A percentile compares a stretch with the other conserved stretches of the same genome.
Conservation (phyloP, 2,113 vertebrate species). For the Oostethus manadensis region DNA sequence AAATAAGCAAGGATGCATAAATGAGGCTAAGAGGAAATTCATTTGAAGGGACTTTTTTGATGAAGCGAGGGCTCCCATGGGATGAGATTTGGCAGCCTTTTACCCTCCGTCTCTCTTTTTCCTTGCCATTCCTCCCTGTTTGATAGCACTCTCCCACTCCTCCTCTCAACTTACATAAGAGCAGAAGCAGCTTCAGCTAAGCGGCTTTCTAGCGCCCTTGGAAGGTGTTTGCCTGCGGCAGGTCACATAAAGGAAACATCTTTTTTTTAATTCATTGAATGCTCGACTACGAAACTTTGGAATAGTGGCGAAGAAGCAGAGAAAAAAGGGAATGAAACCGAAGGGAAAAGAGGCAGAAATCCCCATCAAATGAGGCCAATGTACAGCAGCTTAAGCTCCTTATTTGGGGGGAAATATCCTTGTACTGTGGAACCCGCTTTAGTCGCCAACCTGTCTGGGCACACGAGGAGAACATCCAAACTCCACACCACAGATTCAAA, state of each 20-base stretch:
- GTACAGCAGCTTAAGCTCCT: conserved; percentile 38
- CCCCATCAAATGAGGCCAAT: conserved; percentile 10
- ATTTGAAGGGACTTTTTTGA: conserved; percentile 4
- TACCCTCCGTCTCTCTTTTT: conserved; percentile 12
- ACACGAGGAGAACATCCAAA: too few relatives aligned
- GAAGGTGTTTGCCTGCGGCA: conserved; percentile 40
- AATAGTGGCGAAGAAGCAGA: neutral
- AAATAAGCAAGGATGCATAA: conserved; percentile 9
- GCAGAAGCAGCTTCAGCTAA: conserved; percentile 52
- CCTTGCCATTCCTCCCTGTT: conserved; percentile 23
- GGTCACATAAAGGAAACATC: conserved; percentile 52
- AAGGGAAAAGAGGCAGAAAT: conserved; percentile 21
- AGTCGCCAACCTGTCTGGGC: too few relatives aligned
- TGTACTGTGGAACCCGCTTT: too few relatives aligned
- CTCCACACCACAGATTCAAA: too few relatives aligned
- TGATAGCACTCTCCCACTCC: conserved; percentile 24
- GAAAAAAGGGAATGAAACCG: conserved; percentile 35
- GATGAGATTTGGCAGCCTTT: conserved; percentile 30
- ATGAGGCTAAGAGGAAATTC: conserved; percentile 9
- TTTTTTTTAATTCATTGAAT: conserved; percentile 43
- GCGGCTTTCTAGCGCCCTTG: conserved; percentile 60
- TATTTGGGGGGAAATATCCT: neutral
- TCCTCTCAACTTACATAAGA: conserved; percentile 49
- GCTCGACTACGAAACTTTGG: conserved; percentile 2
- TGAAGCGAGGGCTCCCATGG: conserved; percentile 16